These are phyloP conservation scores for Brachyalestes nurse DNA, from an alignment of 2,797 vertebrate species.

Conservation along the genomic window DNA sequence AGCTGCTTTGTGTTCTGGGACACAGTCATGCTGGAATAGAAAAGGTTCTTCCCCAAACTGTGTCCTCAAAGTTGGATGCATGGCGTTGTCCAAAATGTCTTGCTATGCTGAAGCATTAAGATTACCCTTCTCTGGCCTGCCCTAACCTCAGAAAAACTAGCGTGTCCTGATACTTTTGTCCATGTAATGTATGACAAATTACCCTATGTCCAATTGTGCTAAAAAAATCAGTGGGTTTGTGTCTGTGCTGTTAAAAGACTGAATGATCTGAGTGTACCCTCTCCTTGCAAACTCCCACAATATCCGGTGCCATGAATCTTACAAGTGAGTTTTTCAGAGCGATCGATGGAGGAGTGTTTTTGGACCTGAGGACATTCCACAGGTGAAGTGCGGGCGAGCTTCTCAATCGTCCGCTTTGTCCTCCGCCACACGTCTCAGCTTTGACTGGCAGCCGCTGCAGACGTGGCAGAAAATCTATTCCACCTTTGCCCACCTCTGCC, in stretches of 20 bases:
- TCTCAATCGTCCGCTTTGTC: constrained; percentile 11
- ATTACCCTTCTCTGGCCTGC: too few species aligned
- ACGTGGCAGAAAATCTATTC: constrained; percentile 76
- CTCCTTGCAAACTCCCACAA: not conserved
- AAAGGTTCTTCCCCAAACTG: too few species aligned
- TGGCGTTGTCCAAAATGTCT: too few species aligned
- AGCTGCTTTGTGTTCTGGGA: too few species aligned
- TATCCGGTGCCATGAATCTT: constrained; percentile 14
- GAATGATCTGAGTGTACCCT: not conserved
- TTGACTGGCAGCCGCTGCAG: constrained; percentile 70
- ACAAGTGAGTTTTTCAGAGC: constrained; percentile 4
- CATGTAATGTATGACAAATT: too few species aligned
- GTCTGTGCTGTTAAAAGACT: constrained; percentile 28
- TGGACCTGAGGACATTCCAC: not conserved
- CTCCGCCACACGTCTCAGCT: constrained; percentile 17
- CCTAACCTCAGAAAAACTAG: too few species aligned
- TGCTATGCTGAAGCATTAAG: too few species aligned
- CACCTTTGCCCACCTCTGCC: constrained; percentile 69
- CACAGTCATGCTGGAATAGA: too few species aligned
- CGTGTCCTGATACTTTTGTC: too few species aligned
- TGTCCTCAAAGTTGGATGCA: too few species aligned
- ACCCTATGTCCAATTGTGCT: too few species aligned
- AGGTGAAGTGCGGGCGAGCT: constrained; percentile 37
- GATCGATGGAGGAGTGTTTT: constrained; percentile 25
- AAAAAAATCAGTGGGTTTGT: not conserved